Percentiles rank a stretch among this genome's conserved stretches.
Conservation (phyloP, 2,797 vertebrate genomes). For the Pteronotus mesoamericanus region DNA sequence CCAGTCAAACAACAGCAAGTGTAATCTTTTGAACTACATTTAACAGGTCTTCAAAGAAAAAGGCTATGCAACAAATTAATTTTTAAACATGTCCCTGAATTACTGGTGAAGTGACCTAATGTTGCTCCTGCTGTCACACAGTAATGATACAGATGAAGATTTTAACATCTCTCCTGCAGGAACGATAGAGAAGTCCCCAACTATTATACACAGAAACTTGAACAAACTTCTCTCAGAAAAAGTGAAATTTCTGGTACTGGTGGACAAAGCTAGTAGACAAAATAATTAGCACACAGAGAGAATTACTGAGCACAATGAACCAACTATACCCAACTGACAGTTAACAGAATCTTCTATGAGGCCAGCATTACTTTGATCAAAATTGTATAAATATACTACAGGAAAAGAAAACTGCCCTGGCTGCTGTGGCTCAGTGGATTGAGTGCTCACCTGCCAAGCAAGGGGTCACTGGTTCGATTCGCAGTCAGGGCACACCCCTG, state of each 20-base stretch:
- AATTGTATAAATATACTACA: neutral
- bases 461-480: too few species aligned
- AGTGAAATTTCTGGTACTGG: neutral
- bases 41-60: neutral
- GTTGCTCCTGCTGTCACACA: neutral
- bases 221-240: neutral
- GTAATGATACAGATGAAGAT: neutral
- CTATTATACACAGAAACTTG: neutral
- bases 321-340: neutral
- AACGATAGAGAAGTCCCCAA: neutral
- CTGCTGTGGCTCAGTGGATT: too few species aligned
- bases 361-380: neutral
- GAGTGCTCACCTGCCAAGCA: too few species aligned
- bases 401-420: neutral
- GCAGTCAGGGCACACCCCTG: too few species aligned
- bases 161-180: neutral
- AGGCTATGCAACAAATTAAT: neutral
- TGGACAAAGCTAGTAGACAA: neutral
- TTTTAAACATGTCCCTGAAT: neutral
- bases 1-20: neutral
- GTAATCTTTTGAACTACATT: neutral
- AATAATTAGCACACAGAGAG: neutral
- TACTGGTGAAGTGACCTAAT: neutral
- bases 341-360: neutral
- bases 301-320: neutral